Conservation (phyloP, 2,797 vertebrate species). For the Danio tinwini region DNA sequence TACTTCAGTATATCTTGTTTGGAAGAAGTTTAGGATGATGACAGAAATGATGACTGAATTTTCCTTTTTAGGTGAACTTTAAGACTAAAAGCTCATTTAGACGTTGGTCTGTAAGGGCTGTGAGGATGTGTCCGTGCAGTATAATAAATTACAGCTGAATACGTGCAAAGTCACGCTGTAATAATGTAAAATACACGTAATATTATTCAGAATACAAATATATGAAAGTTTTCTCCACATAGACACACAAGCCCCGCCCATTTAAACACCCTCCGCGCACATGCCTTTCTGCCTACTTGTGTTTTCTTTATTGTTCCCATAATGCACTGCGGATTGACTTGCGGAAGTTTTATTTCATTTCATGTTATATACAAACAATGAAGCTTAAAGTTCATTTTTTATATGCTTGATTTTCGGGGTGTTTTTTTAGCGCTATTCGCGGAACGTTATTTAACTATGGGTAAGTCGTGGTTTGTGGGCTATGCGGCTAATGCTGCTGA, state of each 20-base stretch:
- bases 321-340: slow-evolving; percentile 1
- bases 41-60: no score
- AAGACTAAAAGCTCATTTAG: no score
- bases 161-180: no score
- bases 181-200: no score
- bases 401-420: neutral
- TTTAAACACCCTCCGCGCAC: neutral
- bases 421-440: neutral
- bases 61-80: no score
- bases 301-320: slow-evolving; percentile 1
- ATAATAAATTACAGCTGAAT: no score
- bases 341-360: neutral
- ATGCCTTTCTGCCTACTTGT: neutral
- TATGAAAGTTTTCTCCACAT: no score
- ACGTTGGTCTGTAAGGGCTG: no score
- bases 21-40: no score
- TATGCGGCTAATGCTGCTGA: neutral
- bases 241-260: neutral
- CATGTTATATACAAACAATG: neutral
- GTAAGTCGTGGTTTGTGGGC: neutral
- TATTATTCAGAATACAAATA: no score
- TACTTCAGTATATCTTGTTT: no score
- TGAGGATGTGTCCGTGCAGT: no score
- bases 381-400: neutral
- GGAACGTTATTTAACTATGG: neutral